Evolutionary conservation across 2,888 invertebrate species (phyloP).

Genomic region (Heteropelma amictum): DNA sequence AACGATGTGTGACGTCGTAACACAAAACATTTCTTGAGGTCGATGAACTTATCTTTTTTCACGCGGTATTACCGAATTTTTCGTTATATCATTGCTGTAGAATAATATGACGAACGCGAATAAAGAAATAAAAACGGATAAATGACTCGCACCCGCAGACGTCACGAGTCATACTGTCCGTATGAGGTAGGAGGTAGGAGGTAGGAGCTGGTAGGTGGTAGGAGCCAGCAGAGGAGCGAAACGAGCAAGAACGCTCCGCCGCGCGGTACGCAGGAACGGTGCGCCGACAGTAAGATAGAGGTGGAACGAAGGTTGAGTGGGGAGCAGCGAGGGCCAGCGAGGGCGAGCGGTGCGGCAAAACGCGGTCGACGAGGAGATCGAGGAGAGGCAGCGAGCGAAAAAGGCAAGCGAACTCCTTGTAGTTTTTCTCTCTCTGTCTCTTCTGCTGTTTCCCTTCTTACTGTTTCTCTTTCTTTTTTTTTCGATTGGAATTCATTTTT

Average conservation of each 20-base stretch:
- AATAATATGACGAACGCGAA: neutral
- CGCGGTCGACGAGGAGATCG: neutral
- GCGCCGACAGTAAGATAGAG: conserved; percentile 3
- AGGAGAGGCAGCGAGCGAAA: neutral
- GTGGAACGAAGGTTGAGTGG: neutral
- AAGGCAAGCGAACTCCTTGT: neutral
- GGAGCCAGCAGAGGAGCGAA: too few relatives aligned
- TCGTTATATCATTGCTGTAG: too few relatives aligned
- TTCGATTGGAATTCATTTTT: neutral
- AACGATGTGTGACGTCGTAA: neutral
- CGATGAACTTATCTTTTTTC: neutral
- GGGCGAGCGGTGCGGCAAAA: neutral
- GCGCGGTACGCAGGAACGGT: conserved; percentile 8
- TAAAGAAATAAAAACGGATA: neutral
- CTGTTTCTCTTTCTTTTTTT: conserved; percentile 3
- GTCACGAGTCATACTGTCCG: conserved; percentile 68
- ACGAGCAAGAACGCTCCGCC: conserved; percentile 30
- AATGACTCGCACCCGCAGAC: conserved; percentile 52
- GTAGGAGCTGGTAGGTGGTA: too few relatives aligned
- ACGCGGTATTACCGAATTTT: neutral
- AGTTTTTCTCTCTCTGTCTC: neutral
- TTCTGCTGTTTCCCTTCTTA: neutral
- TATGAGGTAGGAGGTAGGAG: too few relatives aligned
- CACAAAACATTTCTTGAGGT: neutral
- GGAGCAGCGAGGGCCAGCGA: neutral